Evolutionary conservation across 2,797 vertebrate species (phyloP).

Genomic region (Sciurus carolinensis): DNA sequence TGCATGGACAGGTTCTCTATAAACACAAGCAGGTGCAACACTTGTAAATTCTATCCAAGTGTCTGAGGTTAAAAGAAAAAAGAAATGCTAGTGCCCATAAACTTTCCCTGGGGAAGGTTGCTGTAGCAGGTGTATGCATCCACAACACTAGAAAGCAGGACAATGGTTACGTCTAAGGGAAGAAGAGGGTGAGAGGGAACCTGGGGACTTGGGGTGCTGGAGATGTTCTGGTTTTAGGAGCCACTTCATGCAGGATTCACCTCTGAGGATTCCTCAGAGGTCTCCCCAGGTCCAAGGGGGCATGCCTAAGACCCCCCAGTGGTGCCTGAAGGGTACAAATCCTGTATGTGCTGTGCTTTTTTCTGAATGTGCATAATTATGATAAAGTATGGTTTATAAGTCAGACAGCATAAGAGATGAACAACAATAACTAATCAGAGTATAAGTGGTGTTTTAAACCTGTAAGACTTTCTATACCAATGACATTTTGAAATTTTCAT

Average conservation of each 20-base stretch:
- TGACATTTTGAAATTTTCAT: not conserved
- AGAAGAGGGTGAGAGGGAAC: not conserved
- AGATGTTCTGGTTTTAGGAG: not conserved
- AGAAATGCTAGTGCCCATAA: too few relatives aligned
- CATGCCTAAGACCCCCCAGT: not conserved
- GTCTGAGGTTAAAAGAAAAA: too few relatives aligned
- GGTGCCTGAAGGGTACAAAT: not conserved
- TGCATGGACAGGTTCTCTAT: not conserved
- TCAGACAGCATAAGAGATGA: too few relatives aligned
- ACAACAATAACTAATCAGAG: not conserved
- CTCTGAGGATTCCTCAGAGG: not conserved
- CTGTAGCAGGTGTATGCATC: too few relatives aligned
- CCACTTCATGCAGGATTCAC: fast-evolving
- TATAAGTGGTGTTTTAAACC: not conserved
- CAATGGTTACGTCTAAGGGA: too few relatives aligned
- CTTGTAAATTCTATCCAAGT: not conserved
- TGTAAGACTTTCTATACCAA: not conserved
- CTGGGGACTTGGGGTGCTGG: fast-evolving
- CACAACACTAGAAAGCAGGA: too few relatives aligned
- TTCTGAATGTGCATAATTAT: too few relatives aligned
- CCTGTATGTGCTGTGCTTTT: too few relatives aligned
- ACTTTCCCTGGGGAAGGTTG: too few relatives aligned
- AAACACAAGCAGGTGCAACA: not conserved
- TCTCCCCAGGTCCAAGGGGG: not conserved
- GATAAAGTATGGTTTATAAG: too few relatives aligned